Evolutionary conservation across 1,140 invertebrate genomes (phyloP), one percentile per base, ranked within the genome.

Genomic region (Drosophila ananassae): DNA sequence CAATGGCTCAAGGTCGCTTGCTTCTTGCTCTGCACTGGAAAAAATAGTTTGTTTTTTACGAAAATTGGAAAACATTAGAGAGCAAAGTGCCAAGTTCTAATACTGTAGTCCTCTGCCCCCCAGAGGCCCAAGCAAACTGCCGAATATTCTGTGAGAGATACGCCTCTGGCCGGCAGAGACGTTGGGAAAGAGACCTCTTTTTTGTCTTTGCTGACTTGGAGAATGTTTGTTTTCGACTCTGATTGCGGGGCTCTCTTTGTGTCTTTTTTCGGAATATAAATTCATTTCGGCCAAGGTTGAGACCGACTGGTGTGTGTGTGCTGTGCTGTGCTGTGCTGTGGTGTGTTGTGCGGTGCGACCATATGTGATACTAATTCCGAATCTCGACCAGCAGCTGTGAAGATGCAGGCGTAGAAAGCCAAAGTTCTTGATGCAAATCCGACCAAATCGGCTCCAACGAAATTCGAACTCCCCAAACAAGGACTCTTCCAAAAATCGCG

Each of bases 281-380:
- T 58, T 72, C 71, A 82, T 83, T 69, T 89, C 76, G 83, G 83
- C 83, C 83, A 87, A 87, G 83, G 83, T 83, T 79, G 66, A 75
- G 59, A 17, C 79, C 78, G 72, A 57, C 54, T 76, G 66, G 75
- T 67, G 41, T 10, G 5, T 77, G 62, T 46, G 37, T 22, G 32
- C 17, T 17, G 17, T 17, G 17, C 17, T 66, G 60, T 30, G 47
- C 41, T 56, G 60, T 30, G 47, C 41, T 56, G 51, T 68, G 53
- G 48, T 52, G 32, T 63, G 2, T 8, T 2, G 7, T 6, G 21
- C 17, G 17, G 17, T 17, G 13, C 41, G 58, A 79, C 74, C 75
- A 85, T 77, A 87, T 89, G 78, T 32, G 62, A 57, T 64, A 71
- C 59, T 77, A 77, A 83, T 69, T 25, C 50, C 41, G 47, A 48